Base-by-base conservation (phyloP, 2,113 vertebrate species). In the Fukomys damarensis region DNA sequence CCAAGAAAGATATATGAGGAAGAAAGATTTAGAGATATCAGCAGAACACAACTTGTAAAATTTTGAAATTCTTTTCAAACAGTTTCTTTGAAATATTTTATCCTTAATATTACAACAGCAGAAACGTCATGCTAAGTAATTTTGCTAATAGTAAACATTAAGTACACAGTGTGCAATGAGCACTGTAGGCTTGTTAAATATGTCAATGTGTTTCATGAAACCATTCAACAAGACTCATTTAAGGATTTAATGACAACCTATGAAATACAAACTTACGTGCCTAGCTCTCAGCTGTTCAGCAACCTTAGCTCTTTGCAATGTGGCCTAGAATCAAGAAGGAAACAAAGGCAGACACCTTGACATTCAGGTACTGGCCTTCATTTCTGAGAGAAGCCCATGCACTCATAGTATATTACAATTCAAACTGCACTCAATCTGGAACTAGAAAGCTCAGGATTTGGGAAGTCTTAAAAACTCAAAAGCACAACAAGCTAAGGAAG, bases 61-160 rank as follows among this genome's bases (percentile, higher is more conserved):
- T 54, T 96, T 61, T 80, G 35, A 0, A 26, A 59, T 32, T 38
- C 28, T 81, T 90, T 79, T 68, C 24, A 43, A 46, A 95, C 65
- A 26, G 58, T 61, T 66, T 70, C 14, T 72, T 28, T 95, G 14
- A 32, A 96, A 77, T n/a, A 38, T 52, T 46, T 80, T 92, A 86
- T 46, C 54, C 24, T 85, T 88, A 66, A 72, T 76, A 49, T 52
- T n/a, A 93, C 38, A 93, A 65, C 9, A 90, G 61, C 38, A 61
- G 46, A 38, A 58, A 46, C 59, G 61, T 76, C 19, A 20, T 49
- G 61, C 41, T 65, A 74, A 80, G 20, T 93, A 70, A 93, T 89
- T 80, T 65, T 86, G 43, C 92, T 81, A 89, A 82, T 43, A 70
- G 11, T 80, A 32, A 94, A 43, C 22, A 84, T 38, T 92, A 86